Evolutionary conservation across 1,140 invertebrate genomes (phyloP), one percentile per base, ranked within the genome.

Genomic region (Aporrectodea caliginosa): DNA sequence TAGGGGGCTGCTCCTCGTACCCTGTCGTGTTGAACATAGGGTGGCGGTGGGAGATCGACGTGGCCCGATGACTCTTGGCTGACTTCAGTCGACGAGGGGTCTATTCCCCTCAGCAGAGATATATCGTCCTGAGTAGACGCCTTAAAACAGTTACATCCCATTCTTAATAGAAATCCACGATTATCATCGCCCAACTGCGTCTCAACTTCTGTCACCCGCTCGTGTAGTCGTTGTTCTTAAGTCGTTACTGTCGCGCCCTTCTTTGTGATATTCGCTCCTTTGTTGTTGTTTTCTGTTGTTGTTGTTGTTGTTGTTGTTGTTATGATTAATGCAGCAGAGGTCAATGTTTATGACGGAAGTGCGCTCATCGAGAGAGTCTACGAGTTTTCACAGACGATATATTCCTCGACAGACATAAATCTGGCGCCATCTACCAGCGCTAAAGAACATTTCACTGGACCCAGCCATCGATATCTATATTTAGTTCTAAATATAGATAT

Each of bases 121-220:
- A 84, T 80, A 76, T 83, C 83, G 73, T 84, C 83, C 22, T 81
- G 73, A 22, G 81, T 82, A 6, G 79, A 78, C n/a, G 73, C 76
- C 71, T 84, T 84, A 22, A 84, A 78, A 76, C 83, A 84, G 73
- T 84, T 84, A 27, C 83, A 83, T 81, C 84, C 84, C 43, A 58
- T 58, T 58, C 6, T 58, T 58, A 22, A 12, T 22, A 58, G 6
- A 58, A 58, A 6, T 58, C 43, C 43, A 58, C 43, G 22, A 58
- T 58, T 58, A 58, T 58, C 43, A 58, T 58, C 43, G 22, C 22
- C 22, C 22, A 58, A 12, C 43, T 58, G 22, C 43, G 22, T 12
- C 43, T 12, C 43, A 58, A 22, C 22, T 22, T 6, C 22, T 22
- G 43, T 58, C 22, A 22, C 22, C 22, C n/a, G n/a, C n/a, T 58